Evolutionary conservation across 1,140 invertebrate genomes (phyloP).

Genomic region (Euglossa dilemma): DNA sequence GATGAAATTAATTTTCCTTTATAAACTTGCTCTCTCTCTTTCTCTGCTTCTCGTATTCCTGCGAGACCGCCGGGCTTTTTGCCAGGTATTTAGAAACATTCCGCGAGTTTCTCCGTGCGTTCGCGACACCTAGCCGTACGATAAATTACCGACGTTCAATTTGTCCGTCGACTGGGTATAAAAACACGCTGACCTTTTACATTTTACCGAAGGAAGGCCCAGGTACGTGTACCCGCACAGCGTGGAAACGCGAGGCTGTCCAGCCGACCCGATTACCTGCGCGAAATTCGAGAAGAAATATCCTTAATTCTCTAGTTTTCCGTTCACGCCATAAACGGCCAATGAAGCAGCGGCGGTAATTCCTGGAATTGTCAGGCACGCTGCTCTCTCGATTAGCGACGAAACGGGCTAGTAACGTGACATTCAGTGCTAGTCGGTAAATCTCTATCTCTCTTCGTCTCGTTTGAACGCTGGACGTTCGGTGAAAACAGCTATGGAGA

Average conservation of each 20-base stretch:
- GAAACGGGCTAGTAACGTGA: conserved; percentile 4
- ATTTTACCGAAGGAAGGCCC: not conserved
- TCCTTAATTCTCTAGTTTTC: not conserved
- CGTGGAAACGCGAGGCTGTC: not conserved
- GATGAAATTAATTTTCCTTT: not conserved
- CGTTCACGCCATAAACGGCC: conserved; percentile 26
- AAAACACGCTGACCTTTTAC: not conserved
- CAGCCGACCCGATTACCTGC: not conserved
- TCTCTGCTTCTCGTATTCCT: not conserved
- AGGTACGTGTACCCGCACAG: too few species aligned
- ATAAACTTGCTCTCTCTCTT: not conserved
- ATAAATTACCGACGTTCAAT: not conserved
- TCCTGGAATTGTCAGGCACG: not conserved
- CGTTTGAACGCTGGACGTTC: not conserved
- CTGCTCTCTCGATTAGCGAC: conserved; percentile 6
- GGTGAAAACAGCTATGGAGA: not conserved
- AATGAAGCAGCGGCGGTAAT: not conserved
- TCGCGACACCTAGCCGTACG: not conserved
- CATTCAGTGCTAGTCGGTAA: not conserved
- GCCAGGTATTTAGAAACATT: not conserved
- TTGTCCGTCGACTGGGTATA: not conserved
- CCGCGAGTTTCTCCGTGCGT: too few species aligned
- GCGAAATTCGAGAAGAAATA: not conserved
- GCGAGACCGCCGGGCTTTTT: not conserved
- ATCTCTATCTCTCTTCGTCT: not conserved